Conservation (phyloP, 2,797 vertebrate genomes). For the Bufotes viridis region DNA sequence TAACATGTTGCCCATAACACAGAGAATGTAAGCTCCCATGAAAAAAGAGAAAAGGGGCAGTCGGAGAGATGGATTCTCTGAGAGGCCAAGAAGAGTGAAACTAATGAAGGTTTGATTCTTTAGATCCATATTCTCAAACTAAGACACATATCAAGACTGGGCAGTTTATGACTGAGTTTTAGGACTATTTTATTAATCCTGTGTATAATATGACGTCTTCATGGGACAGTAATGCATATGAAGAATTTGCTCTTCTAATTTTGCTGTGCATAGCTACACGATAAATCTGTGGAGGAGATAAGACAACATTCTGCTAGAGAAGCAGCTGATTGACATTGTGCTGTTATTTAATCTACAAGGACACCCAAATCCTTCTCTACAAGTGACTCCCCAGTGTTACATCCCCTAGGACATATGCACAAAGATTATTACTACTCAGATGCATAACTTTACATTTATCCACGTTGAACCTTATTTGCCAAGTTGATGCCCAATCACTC, state of each 20-base stretch:
- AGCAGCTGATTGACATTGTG: too few species aligned
- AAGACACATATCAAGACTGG: too few species aligned
- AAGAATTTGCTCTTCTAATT: background rate
- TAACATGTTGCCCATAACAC: conserved; percentile 38
- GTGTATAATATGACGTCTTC: background rate
- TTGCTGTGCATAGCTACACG: background rate
- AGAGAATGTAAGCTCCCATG: conserved; percentile 32
- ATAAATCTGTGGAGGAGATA: background rate
- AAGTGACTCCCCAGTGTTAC: too few species aligned
- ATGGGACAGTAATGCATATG: background rate
- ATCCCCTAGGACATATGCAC: too few species aligned
- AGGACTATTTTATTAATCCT: background rate
- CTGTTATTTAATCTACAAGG: too few species aligned
- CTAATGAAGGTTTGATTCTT: conserved; percentile 2
- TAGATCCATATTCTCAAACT: conserved; percentile 6
- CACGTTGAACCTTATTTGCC: too few species aligned
- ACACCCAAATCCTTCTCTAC: too few species aligned
- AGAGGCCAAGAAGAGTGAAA: conserved; percentile 52
- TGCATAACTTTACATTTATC: too few species aligned
- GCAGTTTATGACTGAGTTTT: too few species aligned
- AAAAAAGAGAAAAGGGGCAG: conserved; percentile 51
- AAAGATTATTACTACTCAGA: too few species aligned
- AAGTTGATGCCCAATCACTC: too few species aligned
- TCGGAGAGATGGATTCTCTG: conserved; percentile 39
- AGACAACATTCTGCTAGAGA: background rate